Evolutionary conservation across 2,797 vertebrate genomes (phyloP).

Genomic region (Spondyliosoma cantharus): DNA sequence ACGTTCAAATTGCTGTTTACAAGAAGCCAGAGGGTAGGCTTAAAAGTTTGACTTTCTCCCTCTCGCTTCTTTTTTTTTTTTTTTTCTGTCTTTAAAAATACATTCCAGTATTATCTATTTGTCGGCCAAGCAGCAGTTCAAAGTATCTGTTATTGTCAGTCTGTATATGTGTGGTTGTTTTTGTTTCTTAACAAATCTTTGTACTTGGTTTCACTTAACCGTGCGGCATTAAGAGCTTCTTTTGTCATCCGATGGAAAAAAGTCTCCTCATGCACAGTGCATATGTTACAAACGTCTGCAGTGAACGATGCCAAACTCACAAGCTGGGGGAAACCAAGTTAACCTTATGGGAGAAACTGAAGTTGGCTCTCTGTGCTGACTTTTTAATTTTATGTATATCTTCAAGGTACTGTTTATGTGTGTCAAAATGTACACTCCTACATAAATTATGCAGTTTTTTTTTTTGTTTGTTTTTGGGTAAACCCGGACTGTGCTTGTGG

Average conservation of each 20-base stretch:
- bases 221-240: slow-evolving; percentile 65
- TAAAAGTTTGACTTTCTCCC: slow-evolving; percentile 70
- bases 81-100: slow-evolving; percentile 41
- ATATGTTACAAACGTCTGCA: slow-evolving; percentile 74
- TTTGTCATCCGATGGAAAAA: slow-evolving; percentile 74
- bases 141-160: slow-evolving; percentile 64
- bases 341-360: slow-evolving; percentile 61
- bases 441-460: slow-evolving; percentile 53
- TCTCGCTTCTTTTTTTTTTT: slow-evolving; percentile 24
- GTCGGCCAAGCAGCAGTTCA: slow-evolving; percentile 69
- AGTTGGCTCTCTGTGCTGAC: slow-evolving; percentile 66
- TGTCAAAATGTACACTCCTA: slow-evolving; percentile 74
- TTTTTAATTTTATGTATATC: slow-evolving; percentile 72
- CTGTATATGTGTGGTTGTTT: slow-evolving; percentile 70
- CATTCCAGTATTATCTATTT: slow-evolving; percentile 79
- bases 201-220: slow-evolving; percentile 59
- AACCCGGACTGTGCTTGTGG: slow-evolving; percentile 67
- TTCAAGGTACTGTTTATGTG: slow-evolving; percentile 77
- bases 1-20: slow-evolving; percentile 85
- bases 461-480: slow-evolving; percentile 49
- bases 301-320: slow-evolving; percentile 66
- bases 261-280: slow-evolving; percentile 61
- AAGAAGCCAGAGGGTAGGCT: slow-evolving; percentile 78
- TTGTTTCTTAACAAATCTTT: slow-evolving; percentile 65
- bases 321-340: slow-evolving; percentile 64